Evolutionary conservation across 2,797 vertebrate species (phyloP).

Genomic region (Dermochelys coriacea): DNA sequence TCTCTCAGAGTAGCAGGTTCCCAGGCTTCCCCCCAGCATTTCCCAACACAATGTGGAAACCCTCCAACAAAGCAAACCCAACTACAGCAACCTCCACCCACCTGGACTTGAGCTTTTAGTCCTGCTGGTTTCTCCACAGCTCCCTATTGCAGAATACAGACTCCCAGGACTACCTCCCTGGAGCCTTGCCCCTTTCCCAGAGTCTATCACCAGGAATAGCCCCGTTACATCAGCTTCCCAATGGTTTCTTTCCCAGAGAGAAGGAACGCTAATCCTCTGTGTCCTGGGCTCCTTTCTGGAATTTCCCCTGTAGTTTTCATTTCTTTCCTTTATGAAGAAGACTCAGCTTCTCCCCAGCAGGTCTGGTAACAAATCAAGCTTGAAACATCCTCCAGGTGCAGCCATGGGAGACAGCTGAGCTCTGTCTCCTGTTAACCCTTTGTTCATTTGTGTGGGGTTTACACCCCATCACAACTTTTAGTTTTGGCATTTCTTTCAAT

Average conservation of each 20-base stretch:
- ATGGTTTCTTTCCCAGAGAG: background rate
- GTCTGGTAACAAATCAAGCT: too few species aligned
- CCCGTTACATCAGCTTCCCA: background rate
- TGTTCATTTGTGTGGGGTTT: too few species aligned
- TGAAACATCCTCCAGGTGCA: too few species aligned
- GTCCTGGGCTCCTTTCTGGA: too few species aligned
- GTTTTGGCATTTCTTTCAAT: too few species aligned
- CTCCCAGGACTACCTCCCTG: background rate
- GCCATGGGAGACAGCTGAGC: too few species aligned
- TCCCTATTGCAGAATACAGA: background rate
- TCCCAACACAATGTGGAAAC: background rate
- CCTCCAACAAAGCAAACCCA: background rate
- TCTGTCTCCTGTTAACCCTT: too few species aligned
- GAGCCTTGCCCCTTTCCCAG: background rate
- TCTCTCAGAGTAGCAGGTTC: background rate
- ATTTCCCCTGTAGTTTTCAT: too few species aligned
- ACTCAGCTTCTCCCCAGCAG: too few species aligned
- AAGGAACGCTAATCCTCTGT: background rate
- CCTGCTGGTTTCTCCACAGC: background rate
- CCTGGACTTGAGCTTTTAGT: background rate
- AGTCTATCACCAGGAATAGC: background rate
- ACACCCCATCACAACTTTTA: too few species aligned
- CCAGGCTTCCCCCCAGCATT: too few species aligned
- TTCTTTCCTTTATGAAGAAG: too few species aligned
- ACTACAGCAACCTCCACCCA: background rate